phyloP scores from a whole-genome alignment of 2,888 invertebrate genomes.

The Nemotelus pantherinus region DNA sequence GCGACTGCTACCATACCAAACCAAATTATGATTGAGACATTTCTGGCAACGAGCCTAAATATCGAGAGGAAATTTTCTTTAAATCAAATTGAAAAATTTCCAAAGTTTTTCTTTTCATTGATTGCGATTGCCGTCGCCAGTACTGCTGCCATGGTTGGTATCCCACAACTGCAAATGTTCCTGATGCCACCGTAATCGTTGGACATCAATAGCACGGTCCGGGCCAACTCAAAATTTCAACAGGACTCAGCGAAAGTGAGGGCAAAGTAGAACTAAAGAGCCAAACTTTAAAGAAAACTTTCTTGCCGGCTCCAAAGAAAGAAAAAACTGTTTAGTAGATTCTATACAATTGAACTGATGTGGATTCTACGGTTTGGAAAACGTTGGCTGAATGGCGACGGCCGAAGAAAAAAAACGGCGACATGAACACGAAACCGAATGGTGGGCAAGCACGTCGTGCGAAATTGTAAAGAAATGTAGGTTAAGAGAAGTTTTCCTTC shows the following conservation, averaged over 20 bases:
- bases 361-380: no score
- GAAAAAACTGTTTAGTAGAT: conserved; percentile 17
- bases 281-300: conserved; percentile 4
- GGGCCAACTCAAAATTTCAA: not conserved
- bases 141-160: no score
- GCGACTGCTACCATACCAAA: not conserved
- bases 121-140: no score
- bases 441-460: not conserved
- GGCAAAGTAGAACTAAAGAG: not conserved
- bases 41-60: conserved; percentile 25
- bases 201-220: not conserved
- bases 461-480: conserved; percentile 31
- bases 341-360: not conserved
- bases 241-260: not conserved
- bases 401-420: not conserved
- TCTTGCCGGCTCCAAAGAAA: not conserved
- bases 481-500: conserved; percentile 10
- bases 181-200: not conserved
- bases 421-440: not conserved
- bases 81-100: conserved; percentile 23
- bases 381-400: no score
- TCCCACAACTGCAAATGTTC: no score
- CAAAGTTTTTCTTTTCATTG: conserved; percentile 14
- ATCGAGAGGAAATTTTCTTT: conserved; percentile 7
- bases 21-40: conserved; percentile 14